Conservation (phyloP, 2,888 invertebrate species). For the Hydrotaea cyrtoneurina region DNA sequence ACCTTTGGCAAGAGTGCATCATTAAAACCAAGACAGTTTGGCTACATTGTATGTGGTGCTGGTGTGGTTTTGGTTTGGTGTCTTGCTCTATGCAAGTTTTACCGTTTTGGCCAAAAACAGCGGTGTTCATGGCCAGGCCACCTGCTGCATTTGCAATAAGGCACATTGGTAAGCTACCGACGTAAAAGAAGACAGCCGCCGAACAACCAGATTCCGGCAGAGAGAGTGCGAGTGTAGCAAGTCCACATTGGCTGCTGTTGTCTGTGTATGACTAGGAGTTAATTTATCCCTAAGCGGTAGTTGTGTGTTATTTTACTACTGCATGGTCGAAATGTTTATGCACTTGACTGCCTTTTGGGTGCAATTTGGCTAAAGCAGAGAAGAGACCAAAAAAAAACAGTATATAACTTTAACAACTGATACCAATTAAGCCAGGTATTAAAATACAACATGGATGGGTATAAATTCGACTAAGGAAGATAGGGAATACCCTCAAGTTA, state of each 20-base stretch:
- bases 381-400: conserved; percentile 14
- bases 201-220: too few species aligned
- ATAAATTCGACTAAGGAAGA: background rate
- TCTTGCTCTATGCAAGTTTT: conserved; percentile 18
- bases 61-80: conserved; percentile 30
- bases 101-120: conserved; percentile 46
- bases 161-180: background rate
- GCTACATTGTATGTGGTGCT: conserved; percentile 54
- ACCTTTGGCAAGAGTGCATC: conserved; percentile 36
- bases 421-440: conserved; percentile 76
- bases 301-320: conserved; percentile 60
- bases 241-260: background rate
- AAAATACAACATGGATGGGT: background rate
- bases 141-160: conserved; percentile 59
- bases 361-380: conserved; percentile 72
- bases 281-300: conserved; percentile 66
- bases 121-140: conserved; percentile 13
- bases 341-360: conserved; percentile 74
- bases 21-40: conserved; percentile 67
- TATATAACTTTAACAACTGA: conserved; percentile 71
- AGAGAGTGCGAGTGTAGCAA: background rate
- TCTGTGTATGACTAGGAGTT: conserved; percentile 41
- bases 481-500: background rate
- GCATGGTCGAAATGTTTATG: conserved; percentile 48
- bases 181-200: too few species aligned